These are phyloP conservation scores for Hydroisotoma schaefferi DNA, from an alignment of 2,888 invertebrate species.

Conservation along the genomic window DNA sequence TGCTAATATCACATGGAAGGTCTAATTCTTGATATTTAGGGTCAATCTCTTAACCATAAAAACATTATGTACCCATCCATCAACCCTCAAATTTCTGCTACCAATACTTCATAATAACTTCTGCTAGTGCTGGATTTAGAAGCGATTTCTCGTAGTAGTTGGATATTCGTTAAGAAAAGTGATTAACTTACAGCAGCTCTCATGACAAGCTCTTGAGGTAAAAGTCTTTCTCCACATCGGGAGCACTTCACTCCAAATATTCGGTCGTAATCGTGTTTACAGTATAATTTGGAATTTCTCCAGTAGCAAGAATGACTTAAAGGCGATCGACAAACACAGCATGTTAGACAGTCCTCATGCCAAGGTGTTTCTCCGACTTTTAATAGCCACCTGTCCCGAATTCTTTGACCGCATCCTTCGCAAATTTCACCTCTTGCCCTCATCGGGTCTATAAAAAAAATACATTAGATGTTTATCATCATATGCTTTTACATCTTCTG, in stretches of 20 bases:
- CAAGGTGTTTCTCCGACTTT: constrained; percentile 90
- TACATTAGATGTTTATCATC: no score
- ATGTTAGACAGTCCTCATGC: constrained; percentile 83
- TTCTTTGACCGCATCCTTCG: constrained; percentile 91
- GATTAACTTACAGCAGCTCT: constrained; percentile 61
- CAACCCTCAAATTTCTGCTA: no score
- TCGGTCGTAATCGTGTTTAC: constrained; percentile 95
- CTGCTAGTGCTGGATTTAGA: no score
- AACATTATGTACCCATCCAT: no score
- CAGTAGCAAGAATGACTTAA: constrained; percentile 92
- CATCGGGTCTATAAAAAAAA: constrained; percentile 26
- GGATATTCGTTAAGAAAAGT: no score
- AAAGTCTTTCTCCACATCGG: constrained; percentile 81
- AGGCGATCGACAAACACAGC: constrained; percentile 86
- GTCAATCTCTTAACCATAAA: no score
- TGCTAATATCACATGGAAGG: no score
- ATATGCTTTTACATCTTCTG: no score
- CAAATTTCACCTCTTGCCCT: constrained; percentile 64
- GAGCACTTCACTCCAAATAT: constrained; percentile 94
- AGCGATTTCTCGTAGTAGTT: no score
- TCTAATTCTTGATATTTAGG: no score
- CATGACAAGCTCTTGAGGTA: constrained; percentile 95
- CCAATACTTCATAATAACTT: no score
- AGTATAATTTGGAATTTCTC: constrained; percentile 89
- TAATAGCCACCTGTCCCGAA: constrained; percentile 92